Percentiles rank a stretch among this genome's conserved stretches.
Evolutionary conservation across 2,113 vertebrate genomes (phyloP).

Genomic region (Melanerpes aurifrons): DNA sequence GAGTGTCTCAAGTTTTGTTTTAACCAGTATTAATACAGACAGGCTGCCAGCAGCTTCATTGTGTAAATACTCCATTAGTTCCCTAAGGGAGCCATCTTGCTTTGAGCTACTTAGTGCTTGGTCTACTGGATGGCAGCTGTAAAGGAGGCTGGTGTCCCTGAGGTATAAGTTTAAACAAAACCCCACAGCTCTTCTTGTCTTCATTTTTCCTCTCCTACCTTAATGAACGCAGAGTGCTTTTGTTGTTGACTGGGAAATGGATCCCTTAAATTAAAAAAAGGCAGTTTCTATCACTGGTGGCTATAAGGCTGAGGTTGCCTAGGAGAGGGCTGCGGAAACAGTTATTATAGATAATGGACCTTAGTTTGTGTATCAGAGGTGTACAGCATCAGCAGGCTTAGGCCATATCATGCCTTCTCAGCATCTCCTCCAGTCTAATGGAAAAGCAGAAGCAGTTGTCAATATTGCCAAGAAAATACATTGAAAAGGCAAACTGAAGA

Average conservation of each 20-base stretch:
- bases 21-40: slow-evolving; percentile 45
- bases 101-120: slow-evolving; percentile 47
- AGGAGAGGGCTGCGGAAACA: background rate
- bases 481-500: background rate
- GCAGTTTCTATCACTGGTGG: background rate
- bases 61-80: background rate
- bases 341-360: background rate
- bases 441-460: background rate
- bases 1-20: slow-evolving; percentile 36
- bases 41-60: background rate
- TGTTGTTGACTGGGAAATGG: background rate
- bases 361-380: slow-evolving; percentile 7
- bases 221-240: slow-evolving; percentile 31
- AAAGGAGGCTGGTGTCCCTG: background rate
- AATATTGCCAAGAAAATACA: slow-evolving; percentile 13
- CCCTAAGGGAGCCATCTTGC: slow-evolving; percentile 20
- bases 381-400: background rate
- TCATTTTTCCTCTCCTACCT: background rate
- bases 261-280: background rate
- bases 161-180: slow-evolving; percentile 45
- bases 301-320: background rate
- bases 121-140: background rate
- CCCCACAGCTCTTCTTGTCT: background rate
- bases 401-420: background rate
- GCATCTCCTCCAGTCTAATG: background rate